phyloP scores from a whole-genome alignment of 2,888 invertebrate species.

The Eupithecia abbreviata region DNA sequence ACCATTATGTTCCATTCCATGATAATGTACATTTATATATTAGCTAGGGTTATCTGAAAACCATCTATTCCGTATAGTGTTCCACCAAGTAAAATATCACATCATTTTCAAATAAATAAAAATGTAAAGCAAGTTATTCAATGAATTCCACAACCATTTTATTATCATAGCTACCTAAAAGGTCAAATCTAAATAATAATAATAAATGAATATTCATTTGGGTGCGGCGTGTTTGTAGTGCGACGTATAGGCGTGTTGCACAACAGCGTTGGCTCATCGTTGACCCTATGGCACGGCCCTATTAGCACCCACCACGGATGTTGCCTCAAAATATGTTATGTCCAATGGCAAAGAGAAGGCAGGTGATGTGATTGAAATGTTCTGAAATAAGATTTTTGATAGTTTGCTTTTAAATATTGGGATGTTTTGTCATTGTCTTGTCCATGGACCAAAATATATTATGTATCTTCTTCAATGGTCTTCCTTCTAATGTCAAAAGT shows the following conservation, averaged over 20 bases:
- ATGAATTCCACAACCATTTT: background rate
- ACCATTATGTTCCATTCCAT: background rate
- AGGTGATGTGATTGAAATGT: background rate
- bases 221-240: constrained; percentile 37
- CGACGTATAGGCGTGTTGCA: constrained; percentile 54
- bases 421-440: background rate
- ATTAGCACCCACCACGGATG: constrained; percentile 49
- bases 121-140: background rate
- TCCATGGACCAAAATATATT: background rate
- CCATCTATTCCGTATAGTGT: background rate
- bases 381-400: background rate
- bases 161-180: background rate
- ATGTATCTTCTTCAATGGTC: background rate
- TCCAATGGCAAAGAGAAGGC: background rate
- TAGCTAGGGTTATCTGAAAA: background rate
- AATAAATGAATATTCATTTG: constrained; percentile 16
- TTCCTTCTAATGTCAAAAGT: too few relatives aligned
- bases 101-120: background rate
- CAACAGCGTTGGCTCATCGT: constrained; percentile 49
- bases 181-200: background rate
- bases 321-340: constrained; percentile 19
- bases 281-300: constrained; percentile 59
- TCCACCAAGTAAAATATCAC: background rate
- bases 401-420: background rate
- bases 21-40: too few relatives aligned